A percentile compares a stretch with the other conserved stretches of the same genome.
Conservation (phyloP, 1,140 invertebrate genomes). For the Cydia amplana region DNA sequence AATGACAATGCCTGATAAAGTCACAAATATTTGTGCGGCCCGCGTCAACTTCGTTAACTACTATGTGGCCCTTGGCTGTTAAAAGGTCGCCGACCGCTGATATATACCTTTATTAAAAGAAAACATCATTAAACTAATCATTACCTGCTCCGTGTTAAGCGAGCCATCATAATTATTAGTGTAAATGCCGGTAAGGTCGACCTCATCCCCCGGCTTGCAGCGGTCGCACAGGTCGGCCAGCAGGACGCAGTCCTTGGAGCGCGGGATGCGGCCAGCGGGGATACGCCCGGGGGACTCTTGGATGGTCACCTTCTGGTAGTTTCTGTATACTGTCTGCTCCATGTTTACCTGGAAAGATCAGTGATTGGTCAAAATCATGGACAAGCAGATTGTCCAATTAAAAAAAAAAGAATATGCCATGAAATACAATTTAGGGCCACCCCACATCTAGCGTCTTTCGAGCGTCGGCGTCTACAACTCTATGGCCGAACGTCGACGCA, state of each 20-base stretch:
- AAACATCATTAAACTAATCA: background rate
- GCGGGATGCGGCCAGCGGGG: slow-evolving; percentile 96
- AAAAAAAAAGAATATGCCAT: too few relatives aligned
- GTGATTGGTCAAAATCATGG: background rate
- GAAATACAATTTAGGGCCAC: too few relatives aligned
- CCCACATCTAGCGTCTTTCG: too few relatives aligned
- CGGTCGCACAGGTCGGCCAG: slow-evolving; percentile 97
- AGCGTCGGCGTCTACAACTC: too few relatives aligned
- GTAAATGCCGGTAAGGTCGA: slow-evolving; percentile 97
- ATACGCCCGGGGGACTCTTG: slow-evolving; percentile 97
- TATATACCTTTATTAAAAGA: too few relatives aligned
- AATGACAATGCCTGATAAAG: too few relatives aligned
- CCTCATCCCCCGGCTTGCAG: slow-evolving; percentile 99
- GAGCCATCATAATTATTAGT: slow-evolving; percentile 99
- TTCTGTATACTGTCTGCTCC: slow-evolving; percentile 98
- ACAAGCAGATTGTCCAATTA: background rate
- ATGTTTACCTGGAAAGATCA: slow-evolving; percentile 86
- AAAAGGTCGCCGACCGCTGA: too few relatives aligned
- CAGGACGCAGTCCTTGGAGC: slow-evolving; percentile 98
- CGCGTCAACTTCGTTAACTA: too few relatives aligned
- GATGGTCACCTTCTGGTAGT: slow-evolving; percentile 98
- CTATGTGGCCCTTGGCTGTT: too few relatives aligned
- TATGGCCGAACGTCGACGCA: too few relatives aligned
- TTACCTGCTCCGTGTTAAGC: slow-evolving; percentile 93
- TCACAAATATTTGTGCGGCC: too few relatives aligned